These are phyloP conservation scores for Pelvicachromis taeniatus DNA, from an alignment of 2,113 vertebrate genomes.

Conservation along the genomic window DNA sequence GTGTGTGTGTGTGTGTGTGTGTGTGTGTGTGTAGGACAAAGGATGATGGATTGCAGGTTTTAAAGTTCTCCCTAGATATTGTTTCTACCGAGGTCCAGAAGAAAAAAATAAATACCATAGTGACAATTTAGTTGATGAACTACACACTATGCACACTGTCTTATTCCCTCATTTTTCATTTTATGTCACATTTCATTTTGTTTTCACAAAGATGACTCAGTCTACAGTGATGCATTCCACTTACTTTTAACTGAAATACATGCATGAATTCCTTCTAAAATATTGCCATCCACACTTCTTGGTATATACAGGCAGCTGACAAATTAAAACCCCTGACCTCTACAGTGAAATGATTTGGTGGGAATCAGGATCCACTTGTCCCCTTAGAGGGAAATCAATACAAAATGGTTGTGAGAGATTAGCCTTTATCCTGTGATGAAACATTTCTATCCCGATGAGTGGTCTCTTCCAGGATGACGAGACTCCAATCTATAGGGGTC, in stretches of 20 bases:
- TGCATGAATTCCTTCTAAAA: neutral
- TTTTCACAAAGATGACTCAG: neutral
- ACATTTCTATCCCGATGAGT: neutral
- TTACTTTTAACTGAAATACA: neutral
- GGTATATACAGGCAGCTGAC: neutral
- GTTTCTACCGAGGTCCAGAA: neutral
- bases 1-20: neutral
- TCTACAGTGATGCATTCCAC: neutral
- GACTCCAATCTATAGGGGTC: neutral
- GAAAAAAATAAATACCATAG: neutral
- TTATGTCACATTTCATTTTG: neutral
- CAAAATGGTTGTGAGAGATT: neutral
- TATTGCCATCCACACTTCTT: neutral
- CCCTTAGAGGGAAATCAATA: neutral
- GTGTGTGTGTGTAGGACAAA: neutral
- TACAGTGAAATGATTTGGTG: neutral
- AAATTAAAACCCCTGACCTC: neutral
- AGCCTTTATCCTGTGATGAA: neutral
- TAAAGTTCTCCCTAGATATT: neutral
- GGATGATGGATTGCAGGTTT: conserved; percentile 25
- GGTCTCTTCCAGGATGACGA: neutral
- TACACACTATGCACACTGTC: neutral
- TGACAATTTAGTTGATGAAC: conserved; percentile 16
- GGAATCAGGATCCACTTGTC: neutral
- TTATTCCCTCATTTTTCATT: neutral